Conservation (phyloP, 2,797 vertebrate genomes). For the Euphonia xanthogaster region DNA sequence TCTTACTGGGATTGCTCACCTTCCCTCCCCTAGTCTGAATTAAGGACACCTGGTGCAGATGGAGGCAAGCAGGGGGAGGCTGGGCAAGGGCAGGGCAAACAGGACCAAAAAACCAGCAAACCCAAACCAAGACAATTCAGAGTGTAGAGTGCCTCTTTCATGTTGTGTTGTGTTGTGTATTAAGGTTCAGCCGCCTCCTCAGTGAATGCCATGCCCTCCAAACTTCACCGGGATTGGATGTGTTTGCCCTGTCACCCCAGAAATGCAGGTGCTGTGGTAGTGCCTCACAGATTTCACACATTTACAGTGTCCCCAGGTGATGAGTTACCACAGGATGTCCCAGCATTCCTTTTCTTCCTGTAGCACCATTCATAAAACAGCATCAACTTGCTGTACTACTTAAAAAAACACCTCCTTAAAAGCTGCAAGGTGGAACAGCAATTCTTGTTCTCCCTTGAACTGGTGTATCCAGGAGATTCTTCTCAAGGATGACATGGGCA, state of each 20-base stretch:
- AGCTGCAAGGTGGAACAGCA: not conserved
- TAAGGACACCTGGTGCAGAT: not conserved
- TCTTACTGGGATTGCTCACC: not conserved
- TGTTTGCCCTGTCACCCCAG: not conserved
- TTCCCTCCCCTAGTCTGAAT: not conserved
- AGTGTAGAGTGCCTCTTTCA: not conserved
- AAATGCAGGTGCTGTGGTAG: not conserved
- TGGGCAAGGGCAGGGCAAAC: not conserved
- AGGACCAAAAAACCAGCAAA: not conserved
- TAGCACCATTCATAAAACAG: not conserved
- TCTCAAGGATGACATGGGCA: not conserved
- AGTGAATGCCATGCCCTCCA: not conserved
- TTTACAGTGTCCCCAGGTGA: not conserved
- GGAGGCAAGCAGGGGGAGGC: not conserved
- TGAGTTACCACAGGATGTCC: accelerated
- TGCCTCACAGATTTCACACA: not conserved
- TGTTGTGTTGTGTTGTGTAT: accelerated
- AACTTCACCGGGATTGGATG: not conserved
- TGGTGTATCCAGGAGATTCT: not conserved
- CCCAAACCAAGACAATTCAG: not conserved
- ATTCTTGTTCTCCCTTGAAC: not conserved
- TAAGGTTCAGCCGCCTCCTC: not conserved
- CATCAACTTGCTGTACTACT: not conserved
- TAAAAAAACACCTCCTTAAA: not conserved
- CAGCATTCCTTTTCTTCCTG: not conserved